Evolutionary conservation across 2,797 vertebrate genomes (phyloP).

Genomic region (Netta rufina): DNA sequence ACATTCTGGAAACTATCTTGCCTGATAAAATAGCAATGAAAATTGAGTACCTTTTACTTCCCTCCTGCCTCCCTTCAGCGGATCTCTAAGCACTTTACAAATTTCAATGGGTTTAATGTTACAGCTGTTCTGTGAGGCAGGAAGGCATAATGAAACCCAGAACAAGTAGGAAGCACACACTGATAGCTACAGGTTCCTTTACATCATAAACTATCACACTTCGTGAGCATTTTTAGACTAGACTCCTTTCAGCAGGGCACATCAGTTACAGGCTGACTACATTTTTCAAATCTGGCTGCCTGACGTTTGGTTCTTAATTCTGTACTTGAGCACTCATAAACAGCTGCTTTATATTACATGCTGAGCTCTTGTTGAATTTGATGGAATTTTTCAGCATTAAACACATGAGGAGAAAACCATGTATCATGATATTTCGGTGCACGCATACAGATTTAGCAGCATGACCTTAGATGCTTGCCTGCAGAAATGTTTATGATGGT

Average conservation of each 20-base stretch:
- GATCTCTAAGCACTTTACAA: slow-evolving; percentile 57
- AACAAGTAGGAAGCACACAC: neutral
- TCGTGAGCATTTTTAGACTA: neutral
- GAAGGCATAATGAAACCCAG: slow-evolving; percentile 41
- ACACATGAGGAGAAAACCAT: neutral
- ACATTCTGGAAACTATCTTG: slow-evolving; percentile 1
- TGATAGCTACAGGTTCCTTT: neutral
- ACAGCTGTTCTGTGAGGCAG: slow-evolving; percentile 48
- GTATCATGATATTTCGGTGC: neutral
- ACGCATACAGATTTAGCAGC: neutral
- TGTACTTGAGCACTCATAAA: neutral
- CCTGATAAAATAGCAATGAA: slow-evolving; percentile 3
- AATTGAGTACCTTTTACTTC: slow-evolving; percentile 49
- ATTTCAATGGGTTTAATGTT: slow-evolving; percentile 46
- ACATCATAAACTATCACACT: slow-evolving; percentile 18
- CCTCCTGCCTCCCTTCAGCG: slow-evolving; percentile 22
- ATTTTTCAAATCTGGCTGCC: slow-evolving; percentile 5
- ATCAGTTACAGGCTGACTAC: neutral
- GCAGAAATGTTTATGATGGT: neutral
- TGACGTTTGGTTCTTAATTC: neutral
- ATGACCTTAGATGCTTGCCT: neutral
- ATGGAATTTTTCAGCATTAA: neutral
- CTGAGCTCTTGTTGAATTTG: neutral
- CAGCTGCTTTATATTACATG: neutral
- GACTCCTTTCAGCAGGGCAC: neutral